Evolutionary conservation across 2,888 invertebrate genomes (phyloP).

Genomic region (Phlogophora meticulosa): DNA sequence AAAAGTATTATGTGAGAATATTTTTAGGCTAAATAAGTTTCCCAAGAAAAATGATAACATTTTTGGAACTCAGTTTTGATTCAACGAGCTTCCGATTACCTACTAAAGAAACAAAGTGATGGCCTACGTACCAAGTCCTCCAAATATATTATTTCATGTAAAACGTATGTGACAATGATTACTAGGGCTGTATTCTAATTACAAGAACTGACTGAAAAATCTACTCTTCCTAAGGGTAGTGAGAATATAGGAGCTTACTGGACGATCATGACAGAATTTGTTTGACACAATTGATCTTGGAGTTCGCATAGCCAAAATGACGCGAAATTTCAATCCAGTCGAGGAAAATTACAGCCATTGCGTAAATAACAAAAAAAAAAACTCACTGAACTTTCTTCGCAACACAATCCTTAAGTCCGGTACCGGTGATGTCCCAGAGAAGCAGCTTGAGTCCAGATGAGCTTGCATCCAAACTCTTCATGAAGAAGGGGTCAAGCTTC

Average conservation of each 20-base stretch:
- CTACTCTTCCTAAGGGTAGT: neutral
- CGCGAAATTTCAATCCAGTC: neutral
- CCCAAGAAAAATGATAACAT: too few relatives aligned
- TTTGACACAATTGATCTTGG: too few relatives aligned
- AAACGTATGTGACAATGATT: too few relatives aligned
- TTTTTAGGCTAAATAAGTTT: neutral
- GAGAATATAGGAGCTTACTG: neutral
- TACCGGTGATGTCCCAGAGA: constrained; percentile 68
- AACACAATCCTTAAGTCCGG: constrained; percentile 73
- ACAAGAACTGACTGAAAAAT: neutral
- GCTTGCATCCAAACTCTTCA: constrained; percentile 73
- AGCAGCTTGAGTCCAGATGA: constrained; percentile 68
- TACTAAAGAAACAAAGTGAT: too few relatives aligned
- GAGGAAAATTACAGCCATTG: too few relatives aligned
- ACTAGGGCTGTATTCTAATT: neutral
- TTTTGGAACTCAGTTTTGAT: neutral
- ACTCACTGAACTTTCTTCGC: constrained; percentile 77
- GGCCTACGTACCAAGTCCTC: too few relatives aligned
- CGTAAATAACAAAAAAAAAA: neutral
- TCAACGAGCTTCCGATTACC: too few relatives aligned
- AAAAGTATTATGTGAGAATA: too few relatives aligned
- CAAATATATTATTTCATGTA: too few relatives aligned
- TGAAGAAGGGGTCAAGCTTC: constrained; percentile 71
- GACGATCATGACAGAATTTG: too few relatives aligned
- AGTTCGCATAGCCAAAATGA: too few relatives aligned